A percentile compares a stretch with the other conserved stretches of the same genome.
phyloP scores from a whole-genome alignment of 2,797 vertebrate genomes.

The Typhlichthys eigenmanni region DNA sequence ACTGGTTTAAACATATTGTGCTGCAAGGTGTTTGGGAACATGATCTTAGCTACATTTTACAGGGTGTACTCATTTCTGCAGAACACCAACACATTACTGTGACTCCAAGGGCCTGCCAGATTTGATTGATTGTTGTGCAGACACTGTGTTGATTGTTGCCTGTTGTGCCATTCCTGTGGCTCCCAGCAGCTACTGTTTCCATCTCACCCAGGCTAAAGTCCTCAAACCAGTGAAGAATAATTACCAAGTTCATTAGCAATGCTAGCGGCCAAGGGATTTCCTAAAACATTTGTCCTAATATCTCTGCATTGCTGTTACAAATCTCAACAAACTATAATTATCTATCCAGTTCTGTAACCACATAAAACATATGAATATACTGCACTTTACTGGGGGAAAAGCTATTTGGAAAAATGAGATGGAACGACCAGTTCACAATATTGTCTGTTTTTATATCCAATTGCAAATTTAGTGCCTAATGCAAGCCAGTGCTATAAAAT shows the following conservation, averaged over 20 bases:
- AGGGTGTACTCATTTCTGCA: slow-evolving; percentile 83
- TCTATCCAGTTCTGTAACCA: background rate
- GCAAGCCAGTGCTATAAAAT: background rate
- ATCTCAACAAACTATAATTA: slow-evolving; percentile 41
- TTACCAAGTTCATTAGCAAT: slow-evolving; percentile 84
- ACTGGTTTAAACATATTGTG: slow-evolving; percentile 74
- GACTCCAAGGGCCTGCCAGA: slow-evolving; percentile 83
- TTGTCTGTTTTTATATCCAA: background rate
- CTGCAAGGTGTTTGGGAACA: slow-evolving; percentile 76
- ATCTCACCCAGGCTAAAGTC: slow-evolving; percentile 69
- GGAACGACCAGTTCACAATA: slow-evolving; percentile 15
- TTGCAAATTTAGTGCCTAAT: background rate
- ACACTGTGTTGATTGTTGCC: slow-evolving; percentile 85
- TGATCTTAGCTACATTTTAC: slow-evolving; percentile 81
- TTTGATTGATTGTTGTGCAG: slow-evolving; percentile 91
- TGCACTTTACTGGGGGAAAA: slow-evolving; percentile 27
- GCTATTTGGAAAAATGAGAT: background rate
- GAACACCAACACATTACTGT: slow-evolving; percentile 81
- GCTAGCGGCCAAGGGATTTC: slow-evolving; percentile 71
- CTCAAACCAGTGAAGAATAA: slow-evolving; percentile 82
- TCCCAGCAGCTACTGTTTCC: slow-evolving; percentile 81
- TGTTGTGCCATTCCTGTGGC: slow-evolving; percentile 74
- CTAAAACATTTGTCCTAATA: slow-evolving; percentile 62
- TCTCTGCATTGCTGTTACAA: slow-evolving; percentile 47
- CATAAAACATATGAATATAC: background rate